phyloP scores from a whole-genome alignment of 1,140 invertebrate genomes.

The Ceratoteleas bidentatus region DNA sequence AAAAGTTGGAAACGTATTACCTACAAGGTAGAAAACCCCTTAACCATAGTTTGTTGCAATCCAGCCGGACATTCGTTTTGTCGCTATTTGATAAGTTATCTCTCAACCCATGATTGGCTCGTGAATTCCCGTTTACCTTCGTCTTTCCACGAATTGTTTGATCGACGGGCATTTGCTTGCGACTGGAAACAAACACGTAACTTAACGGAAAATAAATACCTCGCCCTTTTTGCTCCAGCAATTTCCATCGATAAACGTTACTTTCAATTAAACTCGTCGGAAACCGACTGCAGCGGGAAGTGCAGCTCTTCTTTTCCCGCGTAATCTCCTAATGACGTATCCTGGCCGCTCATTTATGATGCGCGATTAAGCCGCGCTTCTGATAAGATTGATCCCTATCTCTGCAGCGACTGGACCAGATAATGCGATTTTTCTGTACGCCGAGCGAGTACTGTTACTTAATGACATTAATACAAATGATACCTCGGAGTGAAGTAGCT shows the following conservation, averaged over 20 bases:
- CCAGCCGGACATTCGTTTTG: slow-evolving; percentile 45
- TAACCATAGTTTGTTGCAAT: slow-evolving; percentile 28
- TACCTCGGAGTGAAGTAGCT: slow-evolving; percentile 16
- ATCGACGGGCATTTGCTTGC: no score
- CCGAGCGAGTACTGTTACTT: slow-evolving; percentile 25
- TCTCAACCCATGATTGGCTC: slow-evolving; percentile 45
- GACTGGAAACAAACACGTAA: no score
- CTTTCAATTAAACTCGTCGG: slow-evolving; percentile 18
- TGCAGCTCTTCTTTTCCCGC: slow-evolving; percentile 1
- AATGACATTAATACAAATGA: slow-evolving; percentile 43
- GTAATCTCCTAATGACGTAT: slow-evolving; percentile 13
- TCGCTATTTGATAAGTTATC: slow-evolving; percentile 62
- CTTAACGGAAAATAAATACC: no score
- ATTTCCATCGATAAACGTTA: slow-evolving; percentile 12
- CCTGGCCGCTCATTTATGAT: neutral
- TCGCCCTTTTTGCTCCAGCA: no score
- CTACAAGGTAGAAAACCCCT: no score
- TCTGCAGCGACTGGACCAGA: slow-evolving; percentile 3
- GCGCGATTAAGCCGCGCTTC: neutral
- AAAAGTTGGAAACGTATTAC: no score
- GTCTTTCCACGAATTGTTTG: no score
- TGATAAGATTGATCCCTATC: slow-evolving; percentile 21
- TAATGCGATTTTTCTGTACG: slow-evolving; percentile 10
- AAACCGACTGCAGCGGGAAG: slow-evolving; percentile 15
- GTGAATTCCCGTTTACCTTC: slow-evolving; percentile 57